A percentile compares a stretch with the other conserved stretches of the same genome.
Evolutionary conservation across 2,888 invertebrate genomes (phyloP).

Genomic region (Epiblema foenella): DNA sequence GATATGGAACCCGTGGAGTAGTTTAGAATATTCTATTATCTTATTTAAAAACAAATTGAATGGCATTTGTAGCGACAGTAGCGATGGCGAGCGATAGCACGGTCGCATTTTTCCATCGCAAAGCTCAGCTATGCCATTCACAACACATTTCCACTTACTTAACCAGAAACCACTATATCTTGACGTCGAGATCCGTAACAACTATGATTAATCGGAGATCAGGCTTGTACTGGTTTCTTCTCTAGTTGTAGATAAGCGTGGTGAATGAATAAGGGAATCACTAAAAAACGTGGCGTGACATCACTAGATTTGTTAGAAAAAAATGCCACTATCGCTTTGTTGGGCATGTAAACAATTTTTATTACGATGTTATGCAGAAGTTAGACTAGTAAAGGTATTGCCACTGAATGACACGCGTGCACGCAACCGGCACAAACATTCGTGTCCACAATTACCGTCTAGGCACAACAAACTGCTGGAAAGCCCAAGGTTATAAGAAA

Average conservation of each 20-base stretch:
- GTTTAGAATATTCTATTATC: neutral
- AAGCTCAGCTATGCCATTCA: conserved; percentile 24
- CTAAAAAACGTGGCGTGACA: conserved; percentile 39
- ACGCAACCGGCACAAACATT: conserved; percentile 65
- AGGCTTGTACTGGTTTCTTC: neutral
- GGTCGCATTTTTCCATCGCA: conserved; percentile 22
- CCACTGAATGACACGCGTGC: conserved; percentile 64
- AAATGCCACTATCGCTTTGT: conserved; percentile 54
- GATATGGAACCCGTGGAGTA: neutral
- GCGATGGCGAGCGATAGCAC: conserved; percentile 25
- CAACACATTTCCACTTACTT: neutral
- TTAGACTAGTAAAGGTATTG: conserved; percentile 73
- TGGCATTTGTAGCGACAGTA: conserved; percentile 18
- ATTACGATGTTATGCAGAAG: conserved; percentile 66
- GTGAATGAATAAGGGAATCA: conserved; percentile 17
- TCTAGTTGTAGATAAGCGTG: neutral
- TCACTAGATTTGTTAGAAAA: conserved; percentile 41
- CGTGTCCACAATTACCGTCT: conserved; percentile 27
- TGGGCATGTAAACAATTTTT: conserved; percentile 71
- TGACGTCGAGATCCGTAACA: neutral
- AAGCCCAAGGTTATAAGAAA: conserved; percentile 42
- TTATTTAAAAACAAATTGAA: conserved; percentile 31
- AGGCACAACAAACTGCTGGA: conserved; percentile 25
- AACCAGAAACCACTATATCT: neutral
- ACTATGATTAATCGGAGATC: neutral